These are phyloP conservation scores for Dryoscopus gambensis DNA, from an alignment of 2,113 vertebrate genomes.

Conservation along the genomic window DNA sequence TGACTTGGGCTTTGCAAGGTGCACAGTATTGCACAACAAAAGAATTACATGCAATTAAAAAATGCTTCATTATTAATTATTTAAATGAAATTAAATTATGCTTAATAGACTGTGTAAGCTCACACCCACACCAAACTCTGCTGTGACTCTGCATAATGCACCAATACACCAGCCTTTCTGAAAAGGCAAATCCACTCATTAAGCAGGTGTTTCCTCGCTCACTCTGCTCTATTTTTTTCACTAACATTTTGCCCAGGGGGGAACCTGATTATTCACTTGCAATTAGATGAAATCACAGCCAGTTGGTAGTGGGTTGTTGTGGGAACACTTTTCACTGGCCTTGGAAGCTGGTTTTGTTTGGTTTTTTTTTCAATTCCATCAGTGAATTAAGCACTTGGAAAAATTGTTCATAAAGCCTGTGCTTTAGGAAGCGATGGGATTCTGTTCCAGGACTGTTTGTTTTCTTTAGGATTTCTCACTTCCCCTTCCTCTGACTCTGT, in stretches of 20 bases:
- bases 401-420: not conserved
- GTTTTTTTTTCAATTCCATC: not conserved
- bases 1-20: not conserved
- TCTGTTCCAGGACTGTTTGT: not conserved
- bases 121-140: not conserved
- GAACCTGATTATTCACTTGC: not conserved
- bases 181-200: conserved; percentile 9
- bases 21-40: not conserved
- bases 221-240: not conserved
- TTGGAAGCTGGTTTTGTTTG: not conserved
- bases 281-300: not conserved
- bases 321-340: not conserved
- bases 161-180: not conserved
- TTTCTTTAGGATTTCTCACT: not conserved
- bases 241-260: not conserved
- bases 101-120: conserved; percentile 9
- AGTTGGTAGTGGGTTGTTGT: not conserved
- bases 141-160: not conserved
- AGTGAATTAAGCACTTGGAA: not conserved
- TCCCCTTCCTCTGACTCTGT: not conserved
- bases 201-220: not conserved
- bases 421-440: not conserved
- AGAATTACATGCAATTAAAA: conserved; percentile 9
- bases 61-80: conserved; percentile 10
- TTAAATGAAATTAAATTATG: conserved; percentile 28